These are phyloP conservation scores for Chamaetylas fuelleborni DNA, from an alignment of 2,113 vertebrate species.

Conservation along the genomic window DNA sequence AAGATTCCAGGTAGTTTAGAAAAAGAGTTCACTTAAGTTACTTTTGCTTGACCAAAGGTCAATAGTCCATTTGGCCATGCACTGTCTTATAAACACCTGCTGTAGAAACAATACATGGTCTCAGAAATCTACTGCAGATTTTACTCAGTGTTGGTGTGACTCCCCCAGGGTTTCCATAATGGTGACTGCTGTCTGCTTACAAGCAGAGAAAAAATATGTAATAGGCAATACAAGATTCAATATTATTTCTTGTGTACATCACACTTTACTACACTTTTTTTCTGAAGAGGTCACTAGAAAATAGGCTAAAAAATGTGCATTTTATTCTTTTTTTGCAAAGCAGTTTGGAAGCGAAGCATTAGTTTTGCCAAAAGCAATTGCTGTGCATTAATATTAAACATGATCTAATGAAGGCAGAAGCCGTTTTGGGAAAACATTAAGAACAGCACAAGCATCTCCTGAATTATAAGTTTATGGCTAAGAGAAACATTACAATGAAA, in stretches of 20 bases:
- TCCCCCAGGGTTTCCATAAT: slow-evolving; percentile 24
- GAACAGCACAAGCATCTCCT: slow-evolving; percentile 48
- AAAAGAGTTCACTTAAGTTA: not conserved
- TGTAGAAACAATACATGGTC: not conserved
- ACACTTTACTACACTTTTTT: not conserved
- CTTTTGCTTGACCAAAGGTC: not conserved
- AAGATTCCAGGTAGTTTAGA: not conserved
- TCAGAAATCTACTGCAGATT: slow-evolving; percentile 20
- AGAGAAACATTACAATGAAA: slow-evolving; percentile 43
- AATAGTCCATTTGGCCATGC: not conserved
- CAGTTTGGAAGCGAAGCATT: slow-evolving; percentile 24
- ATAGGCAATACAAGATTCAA: slow-evolving; percentile 7
- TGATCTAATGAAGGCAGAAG: slow-evolving; percentile 65
- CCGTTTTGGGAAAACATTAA: slow-evolving; percentile 69
- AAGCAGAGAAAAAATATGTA: not conserved
- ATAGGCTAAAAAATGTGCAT: not conserved
- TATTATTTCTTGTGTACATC: slow-evolving; percentile 10
- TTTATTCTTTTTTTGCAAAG: slow-evolving; percentile 33
- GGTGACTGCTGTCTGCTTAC: slow-evolving; percentile 2
- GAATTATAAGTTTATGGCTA: slow-evolving; percentile 54
- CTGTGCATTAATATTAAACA: slow-evolving; percentile 71
- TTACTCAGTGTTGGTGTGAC: not conserved
- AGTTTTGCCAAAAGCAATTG: slow-evolving; percentile 71
- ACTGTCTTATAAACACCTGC: not conserved
- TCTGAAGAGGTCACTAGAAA: slow-evolving; percentile 16